Conservation (phyloP, 1,140 invertebrate genomes). For the Ips typographus region DNA sequence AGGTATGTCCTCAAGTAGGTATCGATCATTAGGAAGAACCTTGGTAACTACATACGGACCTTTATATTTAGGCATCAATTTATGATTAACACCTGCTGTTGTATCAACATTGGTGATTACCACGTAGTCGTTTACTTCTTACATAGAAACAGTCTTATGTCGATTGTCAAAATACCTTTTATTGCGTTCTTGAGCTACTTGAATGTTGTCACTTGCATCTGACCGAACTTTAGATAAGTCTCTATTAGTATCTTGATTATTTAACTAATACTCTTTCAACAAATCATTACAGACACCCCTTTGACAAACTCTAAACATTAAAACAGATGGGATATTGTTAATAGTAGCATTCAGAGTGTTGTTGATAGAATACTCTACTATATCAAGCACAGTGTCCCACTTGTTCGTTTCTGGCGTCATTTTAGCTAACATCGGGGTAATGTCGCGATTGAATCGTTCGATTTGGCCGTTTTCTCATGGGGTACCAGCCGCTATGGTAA, state of each 20-base stretch:
- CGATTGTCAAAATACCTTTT: neutral
- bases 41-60: neutral
- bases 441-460: neutral
- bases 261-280: neutral
- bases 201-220: neutral
- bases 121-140: neutral
- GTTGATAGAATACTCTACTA: neutral
- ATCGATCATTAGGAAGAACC: neutral
- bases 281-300: neutral
- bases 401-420: slow-evolving; percentile 1
- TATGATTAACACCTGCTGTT: neutral
- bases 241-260: neutral
- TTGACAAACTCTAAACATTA: slow-evolving; percentile 1
- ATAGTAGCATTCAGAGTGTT: neutral
- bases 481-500: too few relatives aligned
- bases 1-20: neutral
- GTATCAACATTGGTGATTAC: neutral
- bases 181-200: neutral
- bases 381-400: neutral
- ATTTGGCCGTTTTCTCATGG: neutral
- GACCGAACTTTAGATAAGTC: neutral
- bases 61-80: neutral
- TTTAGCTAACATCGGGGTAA: neutral
- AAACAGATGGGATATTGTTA: too few relatives aligned
- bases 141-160: neutral